Evolutionary conservation across 2,888 invertebrate genomes (phyloP), one percentile per base, ranked within the genome.

Genomic region (Phaedon cochleariae): DNA sequence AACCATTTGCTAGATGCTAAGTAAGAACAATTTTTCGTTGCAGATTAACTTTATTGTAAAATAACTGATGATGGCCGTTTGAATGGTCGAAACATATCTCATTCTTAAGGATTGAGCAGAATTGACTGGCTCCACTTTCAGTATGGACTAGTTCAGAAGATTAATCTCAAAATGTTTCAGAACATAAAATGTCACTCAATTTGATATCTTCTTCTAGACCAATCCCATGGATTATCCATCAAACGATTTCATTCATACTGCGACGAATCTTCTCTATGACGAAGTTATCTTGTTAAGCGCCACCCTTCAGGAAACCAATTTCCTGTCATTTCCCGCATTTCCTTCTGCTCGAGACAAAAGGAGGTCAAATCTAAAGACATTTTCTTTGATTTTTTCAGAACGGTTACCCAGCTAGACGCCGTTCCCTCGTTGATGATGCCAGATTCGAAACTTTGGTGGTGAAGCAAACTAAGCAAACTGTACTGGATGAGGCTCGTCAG

Each of bases 351-450:
- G 59, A 75, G 79, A 80, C 80, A 80, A 78, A 72, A 63, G 73
- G 17, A 31, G 17, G 26, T 29, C 54, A 15, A 17, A 29, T 18
- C n/a, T 41, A 37, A 17, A 22, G 72, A 74, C 12, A 22, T 37
- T 55, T 45, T 37, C 46, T 58, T 37, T 29, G 70, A 76, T 71
- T 74, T 79, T 90, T 90, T 45, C 88, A 98, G 97, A 97, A 98
- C 87, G 98, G 97, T 71, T 97, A 97, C 84, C 95, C 96, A 76
- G 95, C 97, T 70, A 91, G 97, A 80, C 92, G 96, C 78, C 92
- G 97, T 80, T 97, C 97, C 72, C 90, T 98, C 71, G 98, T 98
- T 60, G 98, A 97, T 80, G 98, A 98, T 85, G 98, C 98, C 76
- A 92, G 96, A 78, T 98, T 98, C 85, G 98, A 98, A 85, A 96